Evolutionary conservation across 2,888 invertebrate species (phyloP), one percentile per base, ranked within the genome.

Genomic region (Agriotes lineatus): DNA sequence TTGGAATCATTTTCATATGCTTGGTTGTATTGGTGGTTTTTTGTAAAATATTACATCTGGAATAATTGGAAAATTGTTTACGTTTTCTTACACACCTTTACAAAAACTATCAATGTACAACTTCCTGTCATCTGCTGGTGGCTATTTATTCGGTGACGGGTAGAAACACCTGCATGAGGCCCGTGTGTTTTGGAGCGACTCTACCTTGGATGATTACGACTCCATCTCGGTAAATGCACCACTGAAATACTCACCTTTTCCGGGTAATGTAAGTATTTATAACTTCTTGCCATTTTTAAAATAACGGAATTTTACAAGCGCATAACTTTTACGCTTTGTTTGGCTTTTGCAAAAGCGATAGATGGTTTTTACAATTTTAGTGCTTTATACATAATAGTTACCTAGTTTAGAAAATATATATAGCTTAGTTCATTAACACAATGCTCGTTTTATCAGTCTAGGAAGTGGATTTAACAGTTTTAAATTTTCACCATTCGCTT

Each of bases 91-190:
- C 44, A 62, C 52, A 65, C 52, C 60, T 72, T 69, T 61, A 69
- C 62, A 75, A 69, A 77, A 78, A 78, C 76, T 78, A 77, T 77
- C 76, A 79, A 77, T 79, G 76, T 76, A 71, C 75, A 71, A 71
- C 76, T 74, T 78, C 78, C 79, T 77, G 77, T 79, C 80, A 79
- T 80, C 75, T 80, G 75, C 80, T 80, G 78, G 80, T 80, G 79
- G 80, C 79, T 79, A 77, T 77, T 72, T 71, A 69, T 69, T 74
- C 64, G 74, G 74, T 74, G 74, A 71, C 67, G 77, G 76, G 82
- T 82, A 87, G 88, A 88, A 88, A 87, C 87, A 88, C 84, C 88
- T 88, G 85, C 87, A 87, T 86, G 88, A 88, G 81, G 88, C 88
- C 81, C 86, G 86, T 84, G 85, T 87, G 74, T 88, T 85, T 85